Percentiles rank a stretch among this genome's conserved stretches.
Conservation (phyloP, 2,888 invertebrate genomes). For the Flexamia atlantica region DNA sequence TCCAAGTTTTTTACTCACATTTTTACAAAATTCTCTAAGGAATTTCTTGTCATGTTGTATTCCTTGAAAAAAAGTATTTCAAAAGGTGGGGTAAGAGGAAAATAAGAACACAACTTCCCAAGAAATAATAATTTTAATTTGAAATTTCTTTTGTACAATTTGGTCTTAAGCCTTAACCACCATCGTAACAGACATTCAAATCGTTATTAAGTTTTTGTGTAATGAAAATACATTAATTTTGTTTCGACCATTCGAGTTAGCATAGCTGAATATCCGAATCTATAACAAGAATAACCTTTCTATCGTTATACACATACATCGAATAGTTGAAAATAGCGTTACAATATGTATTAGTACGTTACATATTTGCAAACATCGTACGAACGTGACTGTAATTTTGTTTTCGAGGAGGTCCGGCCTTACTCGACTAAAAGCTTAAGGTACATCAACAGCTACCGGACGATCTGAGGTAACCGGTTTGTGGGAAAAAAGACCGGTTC, state of each 20-base stretch:
- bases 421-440: conserved; percentile 55
- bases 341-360: conserved; percentile 50
- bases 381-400: conserved; percentile 44
- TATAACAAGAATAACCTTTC: conserved; percentile 43
- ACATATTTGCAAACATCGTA: conserved; percentile 44
- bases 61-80: too few species aligned
- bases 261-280: conserved; percentile 17
- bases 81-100: not conserved
- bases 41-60: too few species aligned
- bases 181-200: conserved; percentile 60
- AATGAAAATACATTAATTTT: conserved; percentile 56
- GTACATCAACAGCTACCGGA: conserved; percentile 60
- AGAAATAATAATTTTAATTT: conserved; percentile 63
- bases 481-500: not conserved
- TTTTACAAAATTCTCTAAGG: too few species aligned
- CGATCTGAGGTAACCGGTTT: conserved; percentile 22
- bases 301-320: conserved; percentile 50
- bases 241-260: conserved; percentile 12
- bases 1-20: too few species aligned
- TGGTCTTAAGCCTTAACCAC: conserved; percentile 63
- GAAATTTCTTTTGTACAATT: conserved; percentile 62
- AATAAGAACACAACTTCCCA: conserved; percentile 29
- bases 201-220: conserved; percentile 45
- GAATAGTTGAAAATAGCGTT: conserved; percentile 55
- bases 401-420: conserved; percentile 49